A percentile compares a stretch with the other conserved stretches of the same genome.
phyloP scores from a whole-genome alignment of 2,797 vertebrate genomes.

The Chaetodon trifasciatus region DNA sequence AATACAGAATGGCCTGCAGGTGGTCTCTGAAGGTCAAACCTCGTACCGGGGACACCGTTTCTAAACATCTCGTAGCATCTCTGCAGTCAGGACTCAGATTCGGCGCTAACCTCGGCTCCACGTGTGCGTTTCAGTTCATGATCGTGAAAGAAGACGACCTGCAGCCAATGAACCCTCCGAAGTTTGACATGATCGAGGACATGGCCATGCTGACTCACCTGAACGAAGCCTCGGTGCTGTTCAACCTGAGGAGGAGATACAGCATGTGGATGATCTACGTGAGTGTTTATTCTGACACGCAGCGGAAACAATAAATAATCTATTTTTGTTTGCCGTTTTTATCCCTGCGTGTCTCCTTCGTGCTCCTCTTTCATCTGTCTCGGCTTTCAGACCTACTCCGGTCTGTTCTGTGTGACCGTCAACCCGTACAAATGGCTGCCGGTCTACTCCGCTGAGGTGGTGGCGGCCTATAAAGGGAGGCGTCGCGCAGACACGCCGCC shows the following conservation, averaged over 20 bases:
- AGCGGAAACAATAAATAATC: background rate
- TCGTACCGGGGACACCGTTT: background rate
- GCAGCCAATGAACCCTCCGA: slow-evolving; percentile 92
- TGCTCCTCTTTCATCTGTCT: background rate
- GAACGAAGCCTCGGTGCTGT: slow-evolving; percentile 92
- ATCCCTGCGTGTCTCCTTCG: too few species aligned
- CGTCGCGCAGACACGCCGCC: slow-evolving; percentile 89
- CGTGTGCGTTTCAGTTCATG: slow-evolving; percentile 80
- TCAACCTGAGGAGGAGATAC: slow-evolving; percentile 92
- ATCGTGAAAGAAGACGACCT: slow-evolving; percentile 88
- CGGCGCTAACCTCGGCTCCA: too few species aligned
- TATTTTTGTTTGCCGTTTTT: too few species aligned
- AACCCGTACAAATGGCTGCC: slow-evolving; percentile 98
- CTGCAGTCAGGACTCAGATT: too few species aligned
- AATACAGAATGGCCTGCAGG: too few species aligned
- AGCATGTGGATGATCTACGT: slow-evolving; percentile 97
- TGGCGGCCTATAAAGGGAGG: slow-evolving; percentile 91
- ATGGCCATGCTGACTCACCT: slow-evolving; percentile 95
- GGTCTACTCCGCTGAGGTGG: slow-evolving; percentile 88
- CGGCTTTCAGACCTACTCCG: slow-evolving; percentile 90
- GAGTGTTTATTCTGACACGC: slow-evolving; percentile 61
- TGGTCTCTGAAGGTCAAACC: background rate
- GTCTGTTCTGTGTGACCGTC: slow-evolving; percentile 94
- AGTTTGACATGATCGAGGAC: slow-evolving; percentile 95
- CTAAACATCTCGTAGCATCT: too few species aligned